Conservation (phyloP, 2,113 vertebrate genomes). For the Pelecanoides urinatrix region DNA sequence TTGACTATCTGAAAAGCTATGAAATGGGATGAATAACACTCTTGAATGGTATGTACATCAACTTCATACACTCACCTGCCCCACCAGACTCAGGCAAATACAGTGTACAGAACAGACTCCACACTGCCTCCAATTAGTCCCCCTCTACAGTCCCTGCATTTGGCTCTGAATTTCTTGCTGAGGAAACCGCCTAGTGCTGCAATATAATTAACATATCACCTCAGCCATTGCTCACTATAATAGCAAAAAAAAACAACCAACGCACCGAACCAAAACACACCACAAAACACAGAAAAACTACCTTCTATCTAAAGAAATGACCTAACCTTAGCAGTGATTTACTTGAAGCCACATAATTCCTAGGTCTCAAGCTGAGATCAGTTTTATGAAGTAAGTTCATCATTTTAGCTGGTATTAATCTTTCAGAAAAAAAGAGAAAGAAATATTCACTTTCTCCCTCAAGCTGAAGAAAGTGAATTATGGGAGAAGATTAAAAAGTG, state of each 20-base stretch:
- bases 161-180: background rate
- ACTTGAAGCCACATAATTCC: background rate
- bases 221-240: background rate
- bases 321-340: background rate
- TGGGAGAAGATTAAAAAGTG: background rate
- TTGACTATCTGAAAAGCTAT: background rate
- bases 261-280: background rate
- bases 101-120: background rate
- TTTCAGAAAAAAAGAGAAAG: background rate
- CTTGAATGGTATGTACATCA: background rate
- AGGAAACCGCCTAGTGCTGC: background rate
- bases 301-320: background rate
- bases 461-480: background rate
- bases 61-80: background rate
- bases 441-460: background rate
- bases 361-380: background rate
- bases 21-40: background rate
- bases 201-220: background rate
- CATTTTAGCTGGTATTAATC: background rate
- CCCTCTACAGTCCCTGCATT: background rate
- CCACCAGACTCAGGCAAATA: background rate
- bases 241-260: background rate
- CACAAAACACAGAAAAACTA: background rate
- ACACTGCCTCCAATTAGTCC: background rate
- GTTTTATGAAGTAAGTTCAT: background rate